These are phyloP conservation scores for Cirrhinus molitorella DNA, from an alignment of 2,797 vertebrate species.

Conservation along the genomic window DNA sequence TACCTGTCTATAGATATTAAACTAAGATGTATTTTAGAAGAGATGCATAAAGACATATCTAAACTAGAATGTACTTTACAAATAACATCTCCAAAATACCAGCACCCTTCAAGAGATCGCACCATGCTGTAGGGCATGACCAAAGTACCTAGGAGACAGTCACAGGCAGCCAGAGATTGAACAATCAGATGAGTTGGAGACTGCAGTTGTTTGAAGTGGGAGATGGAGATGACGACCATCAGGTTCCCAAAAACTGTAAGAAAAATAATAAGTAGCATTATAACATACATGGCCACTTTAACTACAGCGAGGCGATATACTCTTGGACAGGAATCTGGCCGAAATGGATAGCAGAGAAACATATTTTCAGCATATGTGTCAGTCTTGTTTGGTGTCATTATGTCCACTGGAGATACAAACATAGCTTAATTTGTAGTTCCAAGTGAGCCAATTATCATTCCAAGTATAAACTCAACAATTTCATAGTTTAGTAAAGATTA, in stretches of 20 bases:
- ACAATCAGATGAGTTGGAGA: constrained; percentile 55
- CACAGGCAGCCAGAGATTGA: constrained; percentile 51
- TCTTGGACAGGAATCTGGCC: constrained; percentile 37
- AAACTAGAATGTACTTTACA: constrained; percentile 50
- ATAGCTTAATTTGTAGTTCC: neutral
- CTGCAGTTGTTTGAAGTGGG: constrained; percentile 57
- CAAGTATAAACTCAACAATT: neutral
- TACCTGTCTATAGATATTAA: constrained; percentile 58
- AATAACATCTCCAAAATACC: constrained; percentile 33
- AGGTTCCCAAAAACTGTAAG: constrained; percentile 58
- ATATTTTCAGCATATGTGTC: constrained; percentile 23
- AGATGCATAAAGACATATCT: constrained; percentile 40
- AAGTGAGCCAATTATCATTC: neutral
- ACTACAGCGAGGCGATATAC: constrained; percentile 1
- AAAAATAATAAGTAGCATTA: constrained; percentile 43
- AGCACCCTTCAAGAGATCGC: constrained; percentile 47
- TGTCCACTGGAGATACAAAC: neutral
- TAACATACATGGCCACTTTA: constrained; percentile 27
- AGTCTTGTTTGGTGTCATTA: constrained; percentile 27
- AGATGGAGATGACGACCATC: constrained; percentile 59
- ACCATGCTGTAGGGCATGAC: constrained; percentile 61
- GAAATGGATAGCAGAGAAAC: constrained; percentile 48
- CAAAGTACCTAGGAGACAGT: constrained; percentile 49
- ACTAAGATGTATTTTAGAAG: constrained; percentile 45
- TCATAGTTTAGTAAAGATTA: neutral